Evolutionary conservation across 2,888 invertebrate genomes (phyloP).

Genomic region (Cinara cedri): DNA sequence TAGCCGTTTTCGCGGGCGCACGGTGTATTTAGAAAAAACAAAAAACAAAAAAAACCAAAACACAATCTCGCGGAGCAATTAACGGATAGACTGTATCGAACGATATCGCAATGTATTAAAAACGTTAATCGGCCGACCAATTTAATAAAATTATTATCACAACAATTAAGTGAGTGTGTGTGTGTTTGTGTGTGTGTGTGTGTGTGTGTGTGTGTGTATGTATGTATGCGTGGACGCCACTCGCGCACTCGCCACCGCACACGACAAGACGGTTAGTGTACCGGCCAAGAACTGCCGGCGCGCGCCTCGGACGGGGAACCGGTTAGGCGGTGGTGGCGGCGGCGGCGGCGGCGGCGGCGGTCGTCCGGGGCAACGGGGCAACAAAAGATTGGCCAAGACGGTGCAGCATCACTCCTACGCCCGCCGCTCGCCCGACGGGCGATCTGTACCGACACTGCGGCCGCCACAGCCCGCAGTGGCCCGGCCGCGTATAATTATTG

Average conservation of each 20-base stretch:
- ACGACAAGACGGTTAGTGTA: slow-evolving; percentile 49
- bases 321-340: slow-evolving; percentile 36
- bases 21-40: no score
- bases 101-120: not conserved
- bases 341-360: slow-evolving; percentile 18
- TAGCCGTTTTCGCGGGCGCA: not conserved
- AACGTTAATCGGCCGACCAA: no score
- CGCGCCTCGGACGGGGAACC: slow-evolving; percentile 42
- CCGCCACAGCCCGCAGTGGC: no score
- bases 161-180: no score
- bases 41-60: no score
- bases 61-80: no score
- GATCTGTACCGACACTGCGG: slow-evolving; percentile 2
- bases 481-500: slow-evolving; percentile 31
- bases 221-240: no score
- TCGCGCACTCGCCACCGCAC: slow-evolving; percentile 41
- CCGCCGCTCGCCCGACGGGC: slow-evolving; percentile 40
- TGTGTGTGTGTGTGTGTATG: no score
- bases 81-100: not conserved
- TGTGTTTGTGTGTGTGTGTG: no score
- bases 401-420: slow-evolving; percentile 46
- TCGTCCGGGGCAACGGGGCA: slow-evolving; percentile 52
- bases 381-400: slow-evolving; percentile 41
- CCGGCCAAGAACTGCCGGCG: slow-evolving; percentile 54
- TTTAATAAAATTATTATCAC: not conserved